Percentiles rank a stretch among this genome's conserved stretches.
Evolutionary conservation across 2,113 vertebrate species (phyloP).

Genomic region (Varanus salvator): DNA sequence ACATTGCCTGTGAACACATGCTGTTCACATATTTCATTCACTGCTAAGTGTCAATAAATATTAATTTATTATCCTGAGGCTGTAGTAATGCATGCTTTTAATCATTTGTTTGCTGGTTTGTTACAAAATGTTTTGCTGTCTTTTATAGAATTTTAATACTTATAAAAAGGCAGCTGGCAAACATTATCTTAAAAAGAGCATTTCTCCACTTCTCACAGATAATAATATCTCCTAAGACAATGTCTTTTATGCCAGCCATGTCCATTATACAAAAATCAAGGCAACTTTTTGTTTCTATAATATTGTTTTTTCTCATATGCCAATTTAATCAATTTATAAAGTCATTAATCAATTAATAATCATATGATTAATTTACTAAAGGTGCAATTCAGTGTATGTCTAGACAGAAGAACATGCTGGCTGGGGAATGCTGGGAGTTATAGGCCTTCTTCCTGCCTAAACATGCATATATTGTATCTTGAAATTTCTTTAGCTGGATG

Average conservation of each 20-base stretch:
- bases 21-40: neutral
- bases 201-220: neutral
- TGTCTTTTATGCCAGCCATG: neutral
- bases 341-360: neutral
- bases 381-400: neutral
- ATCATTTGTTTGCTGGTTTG: neutral
- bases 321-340: neutral
- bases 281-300: neutral
- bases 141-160: neutral
- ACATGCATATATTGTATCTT: too few species aligned
- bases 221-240: neutral
- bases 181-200: neutral
- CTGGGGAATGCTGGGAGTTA: too few species aligned
- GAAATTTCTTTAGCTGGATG: neutral
- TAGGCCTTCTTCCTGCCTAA: too few species aligned
- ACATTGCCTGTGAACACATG: neutral
- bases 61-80: neutral
- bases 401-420: too few species aligned
- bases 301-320: neutral
- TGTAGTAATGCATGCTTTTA: neutral
- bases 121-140: neutral
- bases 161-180: neutral
- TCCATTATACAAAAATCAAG: neutral
- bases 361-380: neutral
- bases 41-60: neutral